These are phyloP conservation scores for Ormyrus labotus DNA, from an alignment of 2,888 invertebrate species.

Conservation along the genomic window DNA sequence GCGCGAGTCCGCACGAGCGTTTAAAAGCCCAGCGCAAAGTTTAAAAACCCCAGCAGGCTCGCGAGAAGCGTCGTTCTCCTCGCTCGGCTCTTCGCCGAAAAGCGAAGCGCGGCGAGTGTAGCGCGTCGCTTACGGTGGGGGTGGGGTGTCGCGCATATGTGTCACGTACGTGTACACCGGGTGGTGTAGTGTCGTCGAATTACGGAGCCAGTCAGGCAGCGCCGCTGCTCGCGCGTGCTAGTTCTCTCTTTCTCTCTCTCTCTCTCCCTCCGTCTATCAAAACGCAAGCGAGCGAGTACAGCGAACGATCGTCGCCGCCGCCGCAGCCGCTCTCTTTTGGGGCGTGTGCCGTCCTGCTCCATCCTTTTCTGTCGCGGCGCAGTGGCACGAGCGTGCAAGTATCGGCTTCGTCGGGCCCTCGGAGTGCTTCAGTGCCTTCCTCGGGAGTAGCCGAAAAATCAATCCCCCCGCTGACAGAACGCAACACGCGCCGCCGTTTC, in stretches of 20 bases:
- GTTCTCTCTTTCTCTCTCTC: neutral
- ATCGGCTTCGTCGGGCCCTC: neutral
- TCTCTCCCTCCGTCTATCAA: slow-evolving; percentile 27
- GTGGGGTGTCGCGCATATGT: no score
- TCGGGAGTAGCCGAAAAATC: slow-evolving; percentile 47
- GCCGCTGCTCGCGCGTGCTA: neutral
- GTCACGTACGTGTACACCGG: no score
- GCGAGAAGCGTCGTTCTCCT: no score
- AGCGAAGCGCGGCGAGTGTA: no score
- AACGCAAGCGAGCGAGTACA: slow-evolving; percentile 25
- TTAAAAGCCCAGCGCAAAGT: no score
- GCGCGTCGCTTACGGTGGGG: no score
- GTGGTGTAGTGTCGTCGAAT: no score
- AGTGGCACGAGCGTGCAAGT: neutral
- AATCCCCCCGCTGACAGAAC: slow-evolving; percentile 24
- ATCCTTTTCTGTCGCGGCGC: neutral
- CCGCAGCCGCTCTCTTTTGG: slow-evolving; percentile 37
- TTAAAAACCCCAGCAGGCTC: no score
- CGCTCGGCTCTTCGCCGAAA: no score
- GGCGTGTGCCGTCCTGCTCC: slow-evolving; percentile 35
- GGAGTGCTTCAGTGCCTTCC: neutral
- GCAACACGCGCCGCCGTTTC: no score
- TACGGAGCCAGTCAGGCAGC: neutral
- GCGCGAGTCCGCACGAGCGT: no score
- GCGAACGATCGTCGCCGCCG: slow-evolving; percentile 22